Evolutionary conservation across 1,140 invertebrate genomes (phyloP).

Genomic region (Teleopsis dalmanni): DNA sequence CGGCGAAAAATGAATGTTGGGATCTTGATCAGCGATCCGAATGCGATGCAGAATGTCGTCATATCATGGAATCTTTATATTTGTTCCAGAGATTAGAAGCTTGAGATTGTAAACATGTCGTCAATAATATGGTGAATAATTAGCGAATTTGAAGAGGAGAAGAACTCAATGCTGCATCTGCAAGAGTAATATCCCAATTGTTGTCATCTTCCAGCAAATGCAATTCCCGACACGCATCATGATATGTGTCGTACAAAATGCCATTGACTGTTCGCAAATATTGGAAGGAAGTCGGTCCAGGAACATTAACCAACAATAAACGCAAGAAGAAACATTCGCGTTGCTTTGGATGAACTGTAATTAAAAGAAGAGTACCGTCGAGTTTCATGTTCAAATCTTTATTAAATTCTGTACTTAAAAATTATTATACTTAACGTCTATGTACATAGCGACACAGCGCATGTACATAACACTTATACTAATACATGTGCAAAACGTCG

Average conservation of each 20-base stretch:
- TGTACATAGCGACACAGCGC: too few species aligned
- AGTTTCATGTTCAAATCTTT: too few species aligned
- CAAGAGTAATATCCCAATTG: constrained; percentile 27
- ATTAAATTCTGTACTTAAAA: too few species aligned
- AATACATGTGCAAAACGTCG: too few species aligned
- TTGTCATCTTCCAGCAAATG: constrained; percentile 39
- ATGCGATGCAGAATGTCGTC: constrained; percentile 22
- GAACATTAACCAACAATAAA: constrained; percentile 40
- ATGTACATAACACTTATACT: too few species aligned
- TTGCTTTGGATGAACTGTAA: constrained; percentile 38
- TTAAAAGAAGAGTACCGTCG: too few species aligned
- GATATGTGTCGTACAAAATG: constrained; percentile 34
- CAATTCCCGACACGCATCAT: constrained; percentile 37
- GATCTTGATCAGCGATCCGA: constrained; percentile 26
- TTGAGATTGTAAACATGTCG: constrained; percentile 28
- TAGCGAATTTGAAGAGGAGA: constrained; percentile 40
- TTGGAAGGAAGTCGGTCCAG: constrained; percentile 42
- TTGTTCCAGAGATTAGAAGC: constrained; percentile 32
- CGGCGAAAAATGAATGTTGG: constrained; percentile 14
- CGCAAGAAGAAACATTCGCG: constrained; percentile 42
- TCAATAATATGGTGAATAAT: constrained; percentile 41
- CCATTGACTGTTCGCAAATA: constrained; percentile 41
- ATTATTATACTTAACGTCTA: too few species aligned
- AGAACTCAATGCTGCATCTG: constrained; percentile 29
- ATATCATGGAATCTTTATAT: constrained; percentile 31